Base-by-base conservation (phyloP, 2,888 invertebrate species). In the Drosophila differens region DNA sequence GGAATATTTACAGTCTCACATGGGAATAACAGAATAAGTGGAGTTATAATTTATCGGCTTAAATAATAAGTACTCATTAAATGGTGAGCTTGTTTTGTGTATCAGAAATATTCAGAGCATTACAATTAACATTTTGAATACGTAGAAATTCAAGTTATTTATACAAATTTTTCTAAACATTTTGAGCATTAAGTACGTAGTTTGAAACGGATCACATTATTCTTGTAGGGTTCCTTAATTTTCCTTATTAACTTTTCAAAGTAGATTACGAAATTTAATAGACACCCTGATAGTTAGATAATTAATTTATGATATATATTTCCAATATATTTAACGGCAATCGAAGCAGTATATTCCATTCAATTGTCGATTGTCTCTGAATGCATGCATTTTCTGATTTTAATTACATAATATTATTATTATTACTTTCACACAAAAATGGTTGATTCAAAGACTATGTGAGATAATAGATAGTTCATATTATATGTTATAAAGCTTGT, bases 1-100 rank as follows among this genome's bases (percentile, higher is more conserved):
- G 25, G 4, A n/a, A 25, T 54, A 78, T 62, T 70, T 60, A 84
- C 47, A 33, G 57, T 30, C 14, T 33, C 65, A 22, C 61, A 19
- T 33, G 59, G 44, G 61, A 67, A 19, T 66, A 52, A 28, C 35
- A 4, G 12, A 14, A 44, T 52, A 32, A 60, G n/a, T 22, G 4
- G 14, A 30, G 12, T 0, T 7, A 10, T 32, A 33, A 49, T 58
- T 61, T 58, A 68, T 62, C 19, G 25, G 16, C 5, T 30, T 1
- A 2, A 1, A 28, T 25, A 55, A 25, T 33, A 3, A 1, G 9
- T 22, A 35, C 22, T 16, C 33, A 54, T 35, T 55, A 35, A 55
- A 55, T 19, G 9, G 0, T 0, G 25, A 47, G 22, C 22, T 47
- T 47, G 2, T 2, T 47, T 7, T 47, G 22, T 7, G 14, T 4